Conservation (phyloP, 2,888 invertebrate species). For the Oligia fasciuncula region DNA sequence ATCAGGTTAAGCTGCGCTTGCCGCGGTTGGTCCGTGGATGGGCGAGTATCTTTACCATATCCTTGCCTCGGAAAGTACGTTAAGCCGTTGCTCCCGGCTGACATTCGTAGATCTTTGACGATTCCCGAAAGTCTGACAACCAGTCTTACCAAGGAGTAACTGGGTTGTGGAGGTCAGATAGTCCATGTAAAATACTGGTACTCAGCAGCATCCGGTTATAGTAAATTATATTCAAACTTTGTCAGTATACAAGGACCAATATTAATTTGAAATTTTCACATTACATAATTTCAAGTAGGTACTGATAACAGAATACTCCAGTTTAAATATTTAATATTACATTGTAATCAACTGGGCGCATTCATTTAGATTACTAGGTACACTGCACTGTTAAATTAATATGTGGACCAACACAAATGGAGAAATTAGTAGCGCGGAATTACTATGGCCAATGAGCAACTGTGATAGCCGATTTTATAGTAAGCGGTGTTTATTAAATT, state of each 20-base stretch:
- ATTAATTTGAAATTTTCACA: background rate
- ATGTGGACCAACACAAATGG: constrained; percentile 15
- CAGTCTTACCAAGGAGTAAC: background rate
- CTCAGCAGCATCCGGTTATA: background rate
- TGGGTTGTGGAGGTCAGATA: background rate
- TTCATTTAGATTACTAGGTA: constrained; percentile 28
- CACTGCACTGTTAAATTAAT: constrained; percentile 15
- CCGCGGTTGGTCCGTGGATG: background rate
- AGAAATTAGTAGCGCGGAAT: constrained; percentile 25
- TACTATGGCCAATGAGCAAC: constrained; percentile 31
- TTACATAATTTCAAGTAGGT: background rate
- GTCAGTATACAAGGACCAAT: background rate
- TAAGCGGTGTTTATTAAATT: constrained; percentile 22
- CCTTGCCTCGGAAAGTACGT: background rate
- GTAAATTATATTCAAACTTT: background rate
- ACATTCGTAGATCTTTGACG: background rate
- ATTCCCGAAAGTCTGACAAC: background rate
- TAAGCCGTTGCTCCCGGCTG: background rate
- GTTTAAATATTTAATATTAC: constrained; percentile 11
- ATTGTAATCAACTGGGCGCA: constrained; percentile 12
- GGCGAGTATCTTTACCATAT: background rate
- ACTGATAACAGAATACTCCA: background rate
- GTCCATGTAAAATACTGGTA: background rate
- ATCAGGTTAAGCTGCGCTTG: background rate
- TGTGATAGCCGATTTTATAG: constrained; percentile 16